Evolutionary conservation across 1,140 invertebrate genomes (phyloP).

Genomic region (Cydia pomonella): DNA sequence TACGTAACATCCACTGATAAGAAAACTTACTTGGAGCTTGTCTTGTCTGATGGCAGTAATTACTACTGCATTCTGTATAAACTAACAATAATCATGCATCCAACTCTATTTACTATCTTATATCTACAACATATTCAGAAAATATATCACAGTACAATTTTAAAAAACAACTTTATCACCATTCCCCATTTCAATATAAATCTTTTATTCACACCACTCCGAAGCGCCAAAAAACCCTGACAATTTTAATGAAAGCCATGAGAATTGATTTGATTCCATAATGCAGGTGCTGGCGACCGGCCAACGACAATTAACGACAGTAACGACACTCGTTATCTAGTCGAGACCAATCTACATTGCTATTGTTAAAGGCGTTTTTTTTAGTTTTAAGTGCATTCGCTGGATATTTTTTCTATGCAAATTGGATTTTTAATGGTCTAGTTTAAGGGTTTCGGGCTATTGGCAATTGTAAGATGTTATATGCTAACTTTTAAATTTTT

Average conservation of each 20-base stretch:
- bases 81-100: too few species aligned
- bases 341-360: conserved; percentile 15
- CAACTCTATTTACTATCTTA: not conserved
- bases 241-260: conserved; percentile 16
- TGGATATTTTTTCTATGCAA: conserved; percentile 21
- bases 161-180: not conserved
- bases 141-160: not conserved
- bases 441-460: not conserved
- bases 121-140: not conserved
- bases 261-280: conserved; percentile 27
- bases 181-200: not conserved
- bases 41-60: too few species aligned
- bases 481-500: not conserved
- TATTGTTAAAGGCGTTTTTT: conserved; percentile 27
- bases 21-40: too few species aligned
- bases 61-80: too few species aligned
- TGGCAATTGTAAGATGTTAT: not conserved
- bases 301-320: conserved; percentile 21
- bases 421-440: conserved; percentile 10
- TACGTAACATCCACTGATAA: too few species aligned
- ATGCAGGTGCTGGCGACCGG: conserved; percentile 19
- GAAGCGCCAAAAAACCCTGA: not conserved
- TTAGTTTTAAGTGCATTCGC: conserved; percentile 23
- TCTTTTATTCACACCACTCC: conserved; percentile 2
- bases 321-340: conserved; percentile 23